Evolutionary conservation across 2,113 vertebrate genomes (phyloP).

Genomic region (Synodontis membranacea): DNA sequence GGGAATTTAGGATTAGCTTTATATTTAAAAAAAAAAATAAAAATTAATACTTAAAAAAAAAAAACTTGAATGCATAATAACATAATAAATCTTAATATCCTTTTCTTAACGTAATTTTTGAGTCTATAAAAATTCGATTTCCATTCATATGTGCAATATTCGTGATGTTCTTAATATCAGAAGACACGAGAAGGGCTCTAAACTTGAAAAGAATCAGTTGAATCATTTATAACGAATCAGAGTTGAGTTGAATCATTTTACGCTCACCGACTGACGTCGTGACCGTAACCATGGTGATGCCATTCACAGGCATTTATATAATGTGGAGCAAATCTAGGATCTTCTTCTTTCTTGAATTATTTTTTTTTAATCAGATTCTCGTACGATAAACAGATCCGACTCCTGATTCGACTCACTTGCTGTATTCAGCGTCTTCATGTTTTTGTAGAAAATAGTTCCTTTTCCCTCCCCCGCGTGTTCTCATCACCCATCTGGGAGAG

Average conservation of each 20-base stretch:
- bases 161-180: neutral
- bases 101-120: neutral
- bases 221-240: neutral
- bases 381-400: neutral
- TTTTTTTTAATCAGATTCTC: no score
- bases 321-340: neutral
- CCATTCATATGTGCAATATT: neutral
- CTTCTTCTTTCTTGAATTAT: no score
- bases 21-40: neutral
- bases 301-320: neutral
- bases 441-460: neutral
- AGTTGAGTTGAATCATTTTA: neutral
- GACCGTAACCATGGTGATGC: neutral
- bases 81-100: neutral
- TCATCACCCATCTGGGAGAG: neutral
- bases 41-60: no score
- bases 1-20: neutral
- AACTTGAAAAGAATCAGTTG: neutral
- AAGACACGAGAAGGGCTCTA: no score
- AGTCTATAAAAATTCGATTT: neutral
- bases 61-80: neutral
- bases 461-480: neutral
- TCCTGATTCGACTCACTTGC: neutral
- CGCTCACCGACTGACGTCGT: fast-evolving
- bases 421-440: neutral